Conservation (phyloP, 2,797 vertebrate species). For the Eulemur mongoz region DNA sequence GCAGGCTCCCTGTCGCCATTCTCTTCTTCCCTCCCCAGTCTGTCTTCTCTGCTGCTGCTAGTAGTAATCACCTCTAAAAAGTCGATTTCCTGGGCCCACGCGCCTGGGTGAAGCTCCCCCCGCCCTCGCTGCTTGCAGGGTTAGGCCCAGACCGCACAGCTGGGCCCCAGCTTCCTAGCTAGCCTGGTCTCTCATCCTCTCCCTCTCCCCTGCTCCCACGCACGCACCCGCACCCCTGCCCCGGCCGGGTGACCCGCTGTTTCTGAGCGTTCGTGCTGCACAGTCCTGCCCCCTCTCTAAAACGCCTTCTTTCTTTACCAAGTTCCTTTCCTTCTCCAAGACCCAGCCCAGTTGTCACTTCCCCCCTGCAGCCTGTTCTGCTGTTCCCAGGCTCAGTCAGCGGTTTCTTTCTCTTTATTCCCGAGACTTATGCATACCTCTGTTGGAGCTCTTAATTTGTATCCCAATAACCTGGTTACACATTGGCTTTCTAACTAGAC, state of each 20-base stretch:
- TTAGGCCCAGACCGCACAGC: background rate
- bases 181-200: too few relatives aligned
- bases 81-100: background rate
- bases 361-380: background rate
- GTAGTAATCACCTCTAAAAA: background rate
- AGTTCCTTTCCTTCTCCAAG: background rate
- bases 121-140: background rate
- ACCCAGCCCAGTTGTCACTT: background rate
- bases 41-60: background rate
- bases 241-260: rapidly evolving
- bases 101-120: background rate
- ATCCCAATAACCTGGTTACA: background rate
- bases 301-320: background rate
- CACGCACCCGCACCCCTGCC: rapidly evolving
- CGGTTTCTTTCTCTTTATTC: background rate
- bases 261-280: rapidly evolving
- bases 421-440: background rate
- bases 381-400: background rate
- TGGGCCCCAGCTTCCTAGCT: background rate
- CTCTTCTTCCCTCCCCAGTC: background rate
- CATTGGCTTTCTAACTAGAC: slow-evolving; percentile 17
- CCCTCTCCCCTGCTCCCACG: too few relatives aligned
- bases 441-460: background rate
- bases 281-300: background rate
- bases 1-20: background rate